phyloP scores from a whole-genome alignment of 2,797 vertebrate genomes.

The Mormyrops attenuatus region DNA sequence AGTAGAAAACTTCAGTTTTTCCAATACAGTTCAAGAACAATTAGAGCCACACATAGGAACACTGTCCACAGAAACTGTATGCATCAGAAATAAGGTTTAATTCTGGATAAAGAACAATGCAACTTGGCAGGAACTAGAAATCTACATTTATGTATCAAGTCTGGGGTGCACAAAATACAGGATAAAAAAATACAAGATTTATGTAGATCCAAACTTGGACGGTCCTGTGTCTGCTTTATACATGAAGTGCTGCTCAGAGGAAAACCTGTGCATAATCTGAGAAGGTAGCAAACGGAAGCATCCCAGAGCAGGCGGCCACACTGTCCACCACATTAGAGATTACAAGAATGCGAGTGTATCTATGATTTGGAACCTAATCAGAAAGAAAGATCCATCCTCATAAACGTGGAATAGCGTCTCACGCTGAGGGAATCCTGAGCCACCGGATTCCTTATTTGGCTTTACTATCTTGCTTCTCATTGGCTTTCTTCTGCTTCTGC shows the following conservation, averaged over 20 bases:
- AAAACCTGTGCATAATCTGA: conserved; percentile 21
- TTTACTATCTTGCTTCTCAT: conserved; percentile 59
- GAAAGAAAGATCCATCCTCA: conserved; percentile 17
- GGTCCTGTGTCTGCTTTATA: conserved; percentile 19
- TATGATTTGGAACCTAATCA: conserved; percentile 24
- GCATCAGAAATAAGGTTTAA: conserved; percentile 9
- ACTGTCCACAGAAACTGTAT: neutral
- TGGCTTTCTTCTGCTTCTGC: conserved; percentile 70
- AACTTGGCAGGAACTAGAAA: conserved; percentile 26
- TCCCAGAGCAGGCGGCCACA: conserved; percentile 22
- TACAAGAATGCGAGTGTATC: conserved; percentile 26
- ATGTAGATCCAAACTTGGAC: conserved; percentile 29
- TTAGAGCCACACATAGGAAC: neutral
- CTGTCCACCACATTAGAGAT: conserved; percentile 18
- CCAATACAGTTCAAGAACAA: neutral
- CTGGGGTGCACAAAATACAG: conserved; percentile 21
- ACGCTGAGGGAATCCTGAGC: neutral
- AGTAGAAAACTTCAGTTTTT: neutral
- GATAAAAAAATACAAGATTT: conserved; percentile 37
- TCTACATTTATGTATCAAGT: conserved; percentile 31
- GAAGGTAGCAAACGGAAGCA: conserved; percentile 5
- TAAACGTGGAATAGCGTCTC: conserved; percentile 12
- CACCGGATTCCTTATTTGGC: conserved; percentile 50
- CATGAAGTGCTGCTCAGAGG: conserved; percentile 20
- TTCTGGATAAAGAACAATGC: conserved; percentile 5